Conservation (phyloP, 2,888 invertebrate genomes). For the Actias luna region DNA sequence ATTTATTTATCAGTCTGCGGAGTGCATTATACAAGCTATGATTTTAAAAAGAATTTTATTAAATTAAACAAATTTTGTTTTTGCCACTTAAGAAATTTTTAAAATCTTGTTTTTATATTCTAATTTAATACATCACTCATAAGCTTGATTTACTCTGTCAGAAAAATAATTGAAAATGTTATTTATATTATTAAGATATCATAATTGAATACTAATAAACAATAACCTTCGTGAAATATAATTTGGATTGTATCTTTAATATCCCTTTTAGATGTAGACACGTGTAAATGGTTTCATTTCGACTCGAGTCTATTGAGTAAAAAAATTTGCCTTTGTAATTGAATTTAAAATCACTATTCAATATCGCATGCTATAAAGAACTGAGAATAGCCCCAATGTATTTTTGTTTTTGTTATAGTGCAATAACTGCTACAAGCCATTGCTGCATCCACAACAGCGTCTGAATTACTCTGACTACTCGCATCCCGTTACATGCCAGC, state of each 20-base stretch:
- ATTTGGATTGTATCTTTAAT: neutral
- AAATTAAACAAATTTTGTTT: neutral
- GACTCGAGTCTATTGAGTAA: neutral
- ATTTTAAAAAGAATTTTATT: neutral
- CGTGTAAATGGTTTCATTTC: neutral
- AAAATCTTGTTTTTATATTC: neutral
- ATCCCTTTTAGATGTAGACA: neutral
- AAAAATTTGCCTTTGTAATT: neutral
- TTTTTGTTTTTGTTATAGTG: constrained; percentile 83
- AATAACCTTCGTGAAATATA: neutral
- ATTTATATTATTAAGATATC: neutral
- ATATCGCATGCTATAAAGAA: neutral
- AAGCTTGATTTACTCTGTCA: neutral
- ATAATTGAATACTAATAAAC: neutral
- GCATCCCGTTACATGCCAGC: constrained; percentile 94
- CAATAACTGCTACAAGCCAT: constrained; percentile 94
- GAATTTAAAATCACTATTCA: neutral
- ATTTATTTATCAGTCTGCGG: neutral
- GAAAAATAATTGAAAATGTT: neutral
- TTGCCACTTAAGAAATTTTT: neutral
- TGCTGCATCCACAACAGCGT: constrained; percentile 92
- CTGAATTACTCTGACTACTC: constrained; percentile 97
- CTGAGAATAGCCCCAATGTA: constrained; percentile 1
- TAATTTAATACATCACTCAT: neutral
- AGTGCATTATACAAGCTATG: neutral